phyloP scores from a whole-genome alignment of 2,888 invertebrate genomes.

The Tyria jacobaeae region DNA sequence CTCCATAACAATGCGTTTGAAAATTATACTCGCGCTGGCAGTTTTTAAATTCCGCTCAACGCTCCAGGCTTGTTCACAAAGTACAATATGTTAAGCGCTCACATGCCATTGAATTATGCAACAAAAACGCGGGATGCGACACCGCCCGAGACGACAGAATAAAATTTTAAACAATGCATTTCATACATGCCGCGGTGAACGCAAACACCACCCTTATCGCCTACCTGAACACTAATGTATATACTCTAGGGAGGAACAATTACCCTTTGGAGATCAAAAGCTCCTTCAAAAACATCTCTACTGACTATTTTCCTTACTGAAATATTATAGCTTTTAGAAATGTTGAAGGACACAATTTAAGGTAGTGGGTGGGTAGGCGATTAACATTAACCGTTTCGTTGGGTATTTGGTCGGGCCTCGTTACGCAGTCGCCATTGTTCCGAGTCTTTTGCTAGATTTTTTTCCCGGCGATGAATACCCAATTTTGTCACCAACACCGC shows the following conservation, averaged over 20 bases:
- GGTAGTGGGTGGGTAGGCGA: slow-evolving; percentile 37
- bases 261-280: slow-evolving; percentile 61
- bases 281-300: slow-evolving; percentile 45
- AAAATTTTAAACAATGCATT: slow-evolving; percentile 67
- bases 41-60: slow-evolving; percentile 58
- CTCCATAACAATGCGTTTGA: slow-evolving; percentile 45
- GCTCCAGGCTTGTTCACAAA: slow-evolving; percentile 54
- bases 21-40: slow-evolving; percentile 39
- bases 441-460: slow-evolving; percentile 41
- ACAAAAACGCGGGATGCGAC: slow-evolving; percentile 61
- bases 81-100: slow-evolving; percentile 62
- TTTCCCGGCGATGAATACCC: slow-evolving; percentile 56
- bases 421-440: slow-evolving; percentile 54
- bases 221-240: slow-evolving; percentile 49
- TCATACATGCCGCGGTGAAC: slow-evolving; percentile 48
- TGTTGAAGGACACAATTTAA: slow-evolving; percentile 44
- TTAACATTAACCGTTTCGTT: slow-evolving; percentile 40
- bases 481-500: slow-evolving; percentile 50
- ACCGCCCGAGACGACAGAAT: slow-evolving; percentile 54
- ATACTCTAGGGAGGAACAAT: slow-evolving; percentile 47
- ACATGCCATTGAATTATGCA: slow-evolving; percentile 69
- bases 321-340: slow-evolving; percentile 30
- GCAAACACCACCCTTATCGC: slow-evolving; percentile 39
- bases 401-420: slow-evolving; percentile 42
- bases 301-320: slow-evolving; percentile 30